Base-by-base conservation (phyloP, 2,797 vertebrate species). In the Antennarius maculatus region DNA sequence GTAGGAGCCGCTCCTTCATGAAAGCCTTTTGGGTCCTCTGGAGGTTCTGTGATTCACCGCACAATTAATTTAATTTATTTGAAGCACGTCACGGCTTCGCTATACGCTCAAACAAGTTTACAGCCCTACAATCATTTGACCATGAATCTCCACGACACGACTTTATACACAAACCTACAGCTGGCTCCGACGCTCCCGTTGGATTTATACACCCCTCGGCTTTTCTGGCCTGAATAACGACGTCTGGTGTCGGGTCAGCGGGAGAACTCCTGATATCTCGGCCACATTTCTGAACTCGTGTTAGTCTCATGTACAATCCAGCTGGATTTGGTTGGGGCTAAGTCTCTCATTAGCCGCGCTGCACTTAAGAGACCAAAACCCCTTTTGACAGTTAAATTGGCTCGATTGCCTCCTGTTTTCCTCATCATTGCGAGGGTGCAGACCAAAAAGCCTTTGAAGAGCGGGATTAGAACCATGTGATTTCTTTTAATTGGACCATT, bases 401-500 rank as follows among this genome's bases (percentile, higher is more conserved):
- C 81, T 81, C 77, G 88, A 88, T 91, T 89, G 87, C 87, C 87
- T 91, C 90, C 89, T 89, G 90, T 91, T 92, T 91, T 91, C 89
- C 87, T 90, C 87, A 84, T 90, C 87, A 89, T 91, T 73, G 80
- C 70, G 51, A 90, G 88, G 74, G 80, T 86, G 83, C 88, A 85
- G 86, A 85, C 71, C 86, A 57, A 89, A 23, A 86, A 92, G 83
- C 87, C 90, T 93, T 93, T 93, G 92, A 93, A 91, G 90, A 90
- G 87, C 69, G 6, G 91, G 91, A 93, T 93, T 92, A 93, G 85
- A 91, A 92, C 87, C 92, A 92, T 92, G 92, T 93, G 92, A 93
- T 92, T 92, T 85, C 82, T 91, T 92, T 92, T 92, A 93, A 93
- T 93, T 93, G 88, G 90, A 84, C 91, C 91, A 92, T 92, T 93